Base-by-base conservation (phyloP, 92 coral and sea anemone species). In the Plumapathes pennacea region DNA sequence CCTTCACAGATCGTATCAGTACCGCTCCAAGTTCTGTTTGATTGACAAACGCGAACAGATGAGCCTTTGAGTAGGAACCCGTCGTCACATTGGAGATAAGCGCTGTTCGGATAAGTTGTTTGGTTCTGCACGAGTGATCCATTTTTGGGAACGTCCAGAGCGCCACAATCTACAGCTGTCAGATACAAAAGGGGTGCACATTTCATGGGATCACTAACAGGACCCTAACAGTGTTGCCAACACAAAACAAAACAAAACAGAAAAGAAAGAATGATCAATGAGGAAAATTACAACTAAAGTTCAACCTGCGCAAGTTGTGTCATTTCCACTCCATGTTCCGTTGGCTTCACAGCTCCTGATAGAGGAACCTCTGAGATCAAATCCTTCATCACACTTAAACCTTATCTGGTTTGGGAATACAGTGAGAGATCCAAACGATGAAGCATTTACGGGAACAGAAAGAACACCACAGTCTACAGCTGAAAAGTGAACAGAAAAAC, bases 401-500 rank as follows among this genome's bases (percentile, higher is more conserved):
- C 21, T 22, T 20, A 65, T 26, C 38, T 13, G 50, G 62, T 51
- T 38, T 17, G 72, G 62, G 41, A 62, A 62, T 7, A 47, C 57
- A 3, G 69, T 62, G 11, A 13, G 13, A 42, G 13, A 21, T 24
- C 72, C 72, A 6, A 38, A 19, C 28, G 57, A 25, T 20, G 72
- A 65, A 28, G 61, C 72, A 45, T 65, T 67, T 38, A 24, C 30
- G 17, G 74, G 74, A 25, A 45, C 32, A 29, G 25, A 38, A 36
- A 72, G 74, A 9, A 64, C 64, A 63, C 80, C 80, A 43, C 80
- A 72, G 27, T 76, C 76, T 22, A 46, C 58, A 39, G 82, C 74
- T 74, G 62, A 7, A 33, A 29, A 50, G 13, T n/a, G n/a, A n/a
- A n/a, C n/a, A n/a, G n/a, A n/a, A n/a, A n/a, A n/a, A n/a, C n/a